A percentile compares a stretch with the other conserved stretches of the same genome.
Evolutionary conservation across 1,140 invertebrate species (phyloP).

Genomic region (Oncopodura yosiiana): DNA sequence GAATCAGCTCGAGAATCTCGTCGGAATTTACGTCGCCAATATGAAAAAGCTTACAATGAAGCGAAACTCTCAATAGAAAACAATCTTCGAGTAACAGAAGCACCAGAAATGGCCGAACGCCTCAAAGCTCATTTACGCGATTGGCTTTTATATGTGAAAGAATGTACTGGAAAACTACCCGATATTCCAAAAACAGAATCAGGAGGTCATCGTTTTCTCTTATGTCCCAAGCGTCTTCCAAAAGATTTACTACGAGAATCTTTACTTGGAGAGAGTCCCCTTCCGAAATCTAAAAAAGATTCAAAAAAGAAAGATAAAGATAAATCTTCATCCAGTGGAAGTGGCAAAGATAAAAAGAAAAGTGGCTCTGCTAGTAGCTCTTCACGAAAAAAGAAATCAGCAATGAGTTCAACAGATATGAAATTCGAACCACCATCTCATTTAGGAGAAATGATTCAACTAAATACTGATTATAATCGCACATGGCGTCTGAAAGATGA

Average conservation of each 20-base stretch:
- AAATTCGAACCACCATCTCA: constrained; percentile 48
- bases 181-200: constrained; percentile 82
- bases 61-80: constrained; percentile 51
- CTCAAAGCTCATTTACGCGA: constrained; percentile 64
- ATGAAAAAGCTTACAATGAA: constrained; percentile 51
- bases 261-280: background rate
- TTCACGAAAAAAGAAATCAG: constrained; percentile 41
- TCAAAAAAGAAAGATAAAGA: constrained; percentile 54
- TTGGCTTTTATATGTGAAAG: constrained; percentile 70
- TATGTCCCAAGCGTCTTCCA: constrained; percentile 45
- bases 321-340: constrained; percentile 47
- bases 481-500: constrained; percentile 75
- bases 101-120: constrained; percentile 59
- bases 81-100: constrained; percentile 41
- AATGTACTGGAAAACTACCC: constrained; percentile 73
- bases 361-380: no score
- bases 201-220: constrained; percentile 71
- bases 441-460: constrained; percentile 43
- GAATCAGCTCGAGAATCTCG: constrained; percentile 49
- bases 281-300: no score
- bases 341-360: constrained; percentile 45
- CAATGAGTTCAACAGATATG: constrained; percentile 49
- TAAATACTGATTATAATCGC: constrained; percentile 48
- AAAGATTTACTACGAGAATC: background rate
- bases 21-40: constrained; percentile 50